Conservation (phyloP, 2,797 vertebrate species). For the Gadopsis marmoratus region DNA sequence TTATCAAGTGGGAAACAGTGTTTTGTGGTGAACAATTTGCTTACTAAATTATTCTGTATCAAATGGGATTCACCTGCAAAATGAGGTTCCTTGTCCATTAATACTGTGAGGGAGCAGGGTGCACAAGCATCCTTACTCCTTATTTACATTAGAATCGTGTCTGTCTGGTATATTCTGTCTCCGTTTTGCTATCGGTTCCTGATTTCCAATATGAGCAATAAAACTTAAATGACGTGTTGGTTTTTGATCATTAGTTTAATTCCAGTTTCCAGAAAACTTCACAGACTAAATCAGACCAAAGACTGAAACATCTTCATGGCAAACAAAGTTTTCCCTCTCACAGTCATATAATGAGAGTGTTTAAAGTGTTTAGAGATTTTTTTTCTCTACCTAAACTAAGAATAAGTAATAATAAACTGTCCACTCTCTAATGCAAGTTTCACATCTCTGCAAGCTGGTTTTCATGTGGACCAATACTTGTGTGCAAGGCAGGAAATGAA, state of each 20-base stretch:
- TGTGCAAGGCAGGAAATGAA: background rate
- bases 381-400: background rate
- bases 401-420: background rate
- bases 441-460: background rate
- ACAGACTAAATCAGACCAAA: constrained; percentile 11
- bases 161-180: constrained; percentile 3
- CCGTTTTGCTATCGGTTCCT: background rate
- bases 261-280: constrained; percentile 10
- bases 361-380: background rate
- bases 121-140: background rate
- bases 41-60: background rate
- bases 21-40: background rate
- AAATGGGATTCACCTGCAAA: background rate
- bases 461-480: background rate
- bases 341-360: background rate
- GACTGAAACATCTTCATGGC: background rate
- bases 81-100: background rate
- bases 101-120: background rate
- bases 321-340: background rate
- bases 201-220: background rate
- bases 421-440: background rate
- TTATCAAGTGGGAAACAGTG: background rate
- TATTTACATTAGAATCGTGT: constrained; percentile 18
- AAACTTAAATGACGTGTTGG: background rate
- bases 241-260: constrained; percentile 7